Conservation (phyloP, 1,140 invertebrate genomes). For the Atta colombica region DNA sequence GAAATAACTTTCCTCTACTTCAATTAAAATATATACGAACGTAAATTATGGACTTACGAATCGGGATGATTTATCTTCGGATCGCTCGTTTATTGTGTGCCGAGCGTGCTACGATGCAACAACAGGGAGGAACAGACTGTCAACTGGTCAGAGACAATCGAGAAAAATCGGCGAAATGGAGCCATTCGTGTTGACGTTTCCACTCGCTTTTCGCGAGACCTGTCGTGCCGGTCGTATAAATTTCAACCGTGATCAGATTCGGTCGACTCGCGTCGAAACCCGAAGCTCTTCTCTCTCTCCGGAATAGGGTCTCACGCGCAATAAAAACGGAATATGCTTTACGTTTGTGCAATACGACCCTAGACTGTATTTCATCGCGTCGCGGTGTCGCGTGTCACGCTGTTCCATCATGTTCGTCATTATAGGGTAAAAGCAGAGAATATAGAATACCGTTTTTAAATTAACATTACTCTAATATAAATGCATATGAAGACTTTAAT, state of each 20-base stretch:
- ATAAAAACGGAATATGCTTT: slow-evolving; percentile 64
- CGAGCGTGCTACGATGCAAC: background rate
- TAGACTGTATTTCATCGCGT: slow-evolving; percentile 41
- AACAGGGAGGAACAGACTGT: background rate
- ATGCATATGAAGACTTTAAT: too few relatives aligned
- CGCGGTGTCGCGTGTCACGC: slow-evolving; percentile 38
- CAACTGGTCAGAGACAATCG: slow-evolving; percentile 15
- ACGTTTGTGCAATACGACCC: slow-evolving; percentile 45
- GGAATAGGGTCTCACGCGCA: background rate
- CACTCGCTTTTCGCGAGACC: slow-evolving; percentile 32
- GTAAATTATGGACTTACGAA: background rate
- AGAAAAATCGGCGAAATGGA: slow-evolving; percentile 39
- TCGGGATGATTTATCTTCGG: slow-evolving; percentile 13
- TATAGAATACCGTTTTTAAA: too few relatives aligned
- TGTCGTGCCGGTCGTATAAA: slow-evolving; percentile 20
- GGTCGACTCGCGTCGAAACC: slow-evolving; percentile 35
- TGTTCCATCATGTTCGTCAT: slow-evolving; percentile 25
- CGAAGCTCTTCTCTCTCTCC: slow-evolving; percentile 18
- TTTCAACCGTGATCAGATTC: slow-evolving; percentile 58
- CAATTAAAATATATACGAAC: background rate
- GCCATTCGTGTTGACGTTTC: slow-evolving; percentile 29
- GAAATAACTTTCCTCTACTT: background rate
- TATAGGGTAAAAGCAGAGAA: background rate
- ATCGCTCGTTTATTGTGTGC: background rate
- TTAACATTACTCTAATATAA: too few relatives aligned